A percentile compares a stretch with the other conserved stretches of the same genome.
These are phyloP conservation scores for Hystrix brachyura DNA, from an alignment of 2,113 vertebrate species.

Conservation along the genomic window DNA sequence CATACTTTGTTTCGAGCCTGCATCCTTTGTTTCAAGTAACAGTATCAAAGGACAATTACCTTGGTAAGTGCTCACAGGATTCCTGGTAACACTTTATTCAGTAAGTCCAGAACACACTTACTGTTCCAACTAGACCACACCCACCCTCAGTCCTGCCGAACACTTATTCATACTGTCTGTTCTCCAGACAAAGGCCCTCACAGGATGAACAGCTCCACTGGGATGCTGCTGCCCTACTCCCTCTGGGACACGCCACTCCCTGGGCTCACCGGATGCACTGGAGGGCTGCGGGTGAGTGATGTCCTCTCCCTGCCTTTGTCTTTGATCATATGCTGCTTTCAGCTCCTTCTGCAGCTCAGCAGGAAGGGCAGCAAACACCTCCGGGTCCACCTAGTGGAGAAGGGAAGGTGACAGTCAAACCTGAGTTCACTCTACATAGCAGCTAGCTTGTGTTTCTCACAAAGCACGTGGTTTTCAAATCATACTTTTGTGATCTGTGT, in stretches of 20 bases:
- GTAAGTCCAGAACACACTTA: neutral
- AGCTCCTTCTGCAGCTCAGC: constrained; percentile 96
- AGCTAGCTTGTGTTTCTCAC: neutral
- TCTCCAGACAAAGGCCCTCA: neutral
- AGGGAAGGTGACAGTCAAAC: neutral
- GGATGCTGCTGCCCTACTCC: too few species aligned
- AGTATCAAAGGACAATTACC: neutral
- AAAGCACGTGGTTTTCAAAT: constrained; percentile 22
- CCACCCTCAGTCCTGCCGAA: neutral
- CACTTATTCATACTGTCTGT: accelerated
- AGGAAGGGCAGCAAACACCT: constrained; percentile 97
- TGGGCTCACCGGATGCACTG: constrained; percentile 80
- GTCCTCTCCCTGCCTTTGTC: constrained; percentile 87
- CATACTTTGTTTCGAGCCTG: neutral
- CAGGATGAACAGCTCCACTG: neutral
- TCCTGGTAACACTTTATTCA: neutral
- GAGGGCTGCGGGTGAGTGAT: constrained; percentile 84
- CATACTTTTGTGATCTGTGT: neutral
- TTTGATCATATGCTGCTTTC: constrained; percentile 93
- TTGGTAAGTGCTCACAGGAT: neutral
- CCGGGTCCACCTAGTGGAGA: constrained; percentile 94
- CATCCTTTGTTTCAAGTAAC: neutral
- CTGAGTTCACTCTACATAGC: neutral
- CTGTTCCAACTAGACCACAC: neutral
- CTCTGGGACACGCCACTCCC: neutral